Evolutionary conservation across 1,140 invertebrate species (phyloP), one percentile per base, ranked within the genome.

Genomic region (Chironomus tepperi): DNA sequence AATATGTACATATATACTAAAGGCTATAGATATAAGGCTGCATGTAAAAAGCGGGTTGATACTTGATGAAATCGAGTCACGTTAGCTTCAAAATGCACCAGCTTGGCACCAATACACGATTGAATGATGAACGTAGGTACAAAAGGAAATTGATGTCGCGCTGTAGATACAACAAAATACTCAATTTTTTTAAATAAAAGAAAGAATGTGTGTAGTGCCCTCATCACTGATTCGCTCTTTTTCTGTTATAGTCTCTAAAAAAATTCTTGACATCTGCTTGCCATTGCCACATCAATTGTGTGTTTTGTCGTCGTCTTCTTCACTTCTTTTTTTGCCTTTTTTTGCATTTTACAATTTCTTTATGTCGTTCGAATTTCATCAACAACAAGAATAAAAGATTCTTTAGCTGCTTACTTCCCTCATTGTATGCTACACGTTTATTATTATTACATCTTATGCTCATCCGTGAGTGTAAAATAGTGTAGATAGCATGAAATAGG

Each of bases 141-240:
- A 57, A 57, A 57, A 57, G 47, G 47, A 57, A 57, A 57, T 57
- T 57, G 47, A 57, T 57, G 47, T 57, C 47, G 47, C 47, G 47
- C 12, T n/a, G 47, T 57, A 57, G 47, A 57, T 57, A 57, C n/a
- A 57, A 57, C n/a, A 34, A 34, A 34, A 34, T 34, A 34, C 24
- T 34, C 24, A n/a, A n/a, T n/a, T n/a, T n/a, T n/a, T 12, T 57
- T n/a, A 57, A n/a, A 57, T 12, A 57, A 57, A 15, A 57, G 12
- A 57, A 57, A 57, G 12, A 57, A 57, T 57, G 47, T 57, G 47
- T 12, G 47, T 57, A 57, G n/a, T 57, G 47, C 12, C 47, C 47
- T 57, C 47, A 57, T 57, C 47, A 57, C 47, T 57, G 47, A 57
- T 57, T 57, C 43, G 43, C 47, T 57, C 12, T 57, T 15, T 5